Percentiles rank a stretch among this genome's conserved stretches.
Conservation (phyloP, 2,113 vertebrate genomes). For the Nycticryphes semicollaris region DNA sequence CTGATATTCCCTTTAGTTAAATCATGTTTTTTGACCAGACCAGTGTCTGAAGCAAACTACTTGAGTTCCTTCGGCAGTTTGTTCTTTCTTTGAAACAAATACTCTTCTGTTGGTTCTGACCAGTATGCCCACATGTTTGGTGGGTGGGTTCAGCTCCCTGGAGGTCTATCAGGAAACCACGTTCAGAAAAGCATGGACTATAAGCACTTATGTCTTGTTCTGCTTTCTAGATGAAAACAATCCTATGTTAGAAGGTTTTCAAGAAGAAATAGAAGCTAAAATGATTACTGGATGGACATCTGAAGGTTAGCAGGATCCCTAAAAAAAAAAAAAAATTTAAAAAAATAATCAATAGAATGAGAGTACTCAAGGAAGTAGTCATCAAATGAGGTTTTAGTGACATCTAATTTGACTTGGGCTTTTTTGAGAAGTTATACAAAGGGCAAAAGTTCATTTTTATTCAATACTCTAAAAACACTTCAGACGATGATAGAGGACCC, state of each 20-base stretch:
- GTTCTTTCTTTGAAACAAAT: background rate
- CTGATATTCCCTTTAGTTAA: background rate
- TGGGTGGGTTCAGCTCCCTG: background rate
- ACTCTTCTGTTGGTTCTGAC: background rate
- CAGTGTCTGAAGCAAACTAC: background rate
- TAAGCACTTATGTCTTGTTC: background rate
- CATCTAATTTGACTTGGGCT: background rate
- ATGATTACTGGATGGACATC: background rate
- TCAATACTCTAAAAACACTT: background rate
- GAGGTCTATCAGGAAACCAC: background rate
- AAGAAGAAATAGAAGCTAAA: background rate
- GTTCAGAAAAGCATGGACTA: background rate
- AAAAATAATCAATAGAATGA: background rate
- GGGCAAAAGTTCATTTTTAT: background rate
- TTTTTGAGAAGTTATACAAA: background rate
- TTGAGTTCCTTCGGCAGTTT: background rate
- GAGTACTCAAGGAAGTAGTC: background rate
- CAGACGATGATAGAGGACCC: background rate
- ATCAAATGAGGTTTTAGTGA: background rate
- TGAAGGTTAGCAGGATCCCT: background rate
- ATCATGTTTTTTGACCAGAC: background rate
- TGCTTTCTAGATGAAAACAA: background rate
- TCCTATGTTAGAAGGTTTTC: background rate
- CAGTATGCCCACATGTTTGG: fast-evolving
- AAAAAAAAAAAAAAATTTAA: no score